A percentile compares a stretch with the other conserved stretches of the same genome.
Conservation (phyloP, 2,888 invertebrate species). For the Cyclophora punctaria region DNA sequence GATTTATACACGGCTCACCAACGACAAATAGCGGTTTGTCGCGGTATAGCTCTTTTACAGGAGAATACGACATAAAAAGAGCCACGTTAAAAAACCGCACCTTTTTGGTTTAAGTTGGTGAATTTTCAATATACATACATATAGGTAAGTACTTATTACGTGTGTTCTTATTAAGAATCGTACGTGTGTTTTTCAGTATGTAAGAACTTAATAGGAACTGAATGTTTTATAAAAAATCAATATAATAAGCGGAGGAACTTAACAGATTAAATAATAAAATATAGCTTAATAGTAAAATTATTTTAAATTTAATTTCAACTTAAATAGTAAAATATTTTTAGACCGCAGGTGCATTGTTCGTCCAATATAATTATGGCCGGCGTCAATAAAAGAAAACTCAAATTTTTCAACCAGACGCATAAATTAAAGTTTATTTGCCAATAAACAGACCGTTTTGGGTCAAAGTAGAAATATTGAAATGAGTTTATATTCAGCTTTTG, state of each 20-base stretch:
- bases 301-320: too few species aligned
- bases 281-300: too few species aligned
- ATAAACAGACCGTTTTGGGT: constrained; percentile 18
- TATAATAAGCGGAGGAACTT: too few species aligned
- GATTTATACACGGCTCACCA: constrained; percentile 60
- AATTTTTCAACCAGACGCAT: constrained; percentile 19
- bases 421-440: constrained; percentile 21
- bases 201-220: too few species aligned
- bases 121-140: neutral
- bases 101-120: constrained; percentile 6
- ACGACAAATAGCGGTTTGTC: constrained; percentile 72
- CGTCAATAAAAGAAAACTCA: constrained; percentile 19
- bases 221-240: too few species aligned
- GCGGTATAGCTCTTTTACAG: constrained; percentile 60
- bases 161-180: too few species aligned
- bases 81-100: constrained; percentile 34
- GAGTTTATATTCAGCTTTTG: too few species aligned
- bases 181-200: too few species aligned
- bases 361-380: constrained; percentile 9
- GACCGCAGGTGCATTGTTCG: constrained; percentile 15
- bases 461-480: neutral
- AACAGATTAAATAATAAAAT: too few species aligned
- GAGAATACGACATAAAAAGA: constrained; percentile 52
- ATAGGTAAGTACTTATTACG: too few species aligned
- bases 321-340: constrained; percentile 2